A percentile compares a stretch with the other conserved stretches of the same genome.
Evolutionary conservation across 2,888 invertebrate genomes (phyloP).

Genomic region (Acrobasis repandana): DNA sequence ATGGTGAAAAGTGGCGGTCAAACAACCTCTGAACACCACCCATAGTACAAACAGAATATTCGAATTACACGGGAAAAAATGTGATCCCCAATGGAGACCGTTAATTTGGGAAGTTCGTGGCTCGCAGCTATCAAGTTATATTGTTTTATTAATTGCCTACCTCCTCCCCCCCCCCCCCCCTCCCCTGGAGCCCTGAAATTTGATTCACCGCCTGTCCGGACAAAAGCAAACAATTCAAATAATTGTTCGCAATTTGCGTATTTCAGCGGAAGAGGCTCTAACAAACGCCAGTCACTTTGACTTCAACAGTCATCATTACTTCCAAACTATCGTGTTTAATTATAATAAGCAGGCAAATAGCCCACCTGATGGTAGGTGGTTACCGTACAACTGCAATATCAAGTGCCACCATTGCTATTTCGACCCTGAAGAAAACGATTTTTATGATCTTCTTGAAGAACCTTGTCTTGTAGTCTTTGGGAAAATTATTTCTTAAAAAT

Average conservation of each 20-base stretch:
- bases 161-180: neutral
- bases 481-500: no score
- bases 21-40: no score
- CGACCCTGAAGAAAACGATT: no score
- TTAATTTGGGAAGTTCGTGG: neutral
- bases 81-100: neutral
- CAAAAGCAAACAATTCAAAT: constrained; percentile 2
- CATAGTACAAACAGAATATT: neutral
- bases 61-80: neutral
- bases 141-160: neutral
- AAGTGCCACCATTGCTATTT: no score
- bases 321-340: neutral
- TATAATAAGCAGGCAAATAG: no score
- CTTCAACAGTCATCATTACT: neutral
- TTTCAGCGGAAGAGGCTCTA: neutral
- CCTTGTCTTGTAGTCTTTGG: no score
- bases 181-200: neutral
- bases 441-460: no score
- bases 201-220: neutral
- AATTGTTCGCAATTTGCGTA: neutral
- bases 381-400: no score
- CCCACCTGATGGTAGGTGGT: no score
- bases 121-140: neutral
- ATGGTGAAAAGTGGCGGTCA: no score
- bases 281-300: neutral